phyloP scores from a whole-genome alignment of 2,113 vertebrate genomes.

The Bubo blakistoni region DNA sequence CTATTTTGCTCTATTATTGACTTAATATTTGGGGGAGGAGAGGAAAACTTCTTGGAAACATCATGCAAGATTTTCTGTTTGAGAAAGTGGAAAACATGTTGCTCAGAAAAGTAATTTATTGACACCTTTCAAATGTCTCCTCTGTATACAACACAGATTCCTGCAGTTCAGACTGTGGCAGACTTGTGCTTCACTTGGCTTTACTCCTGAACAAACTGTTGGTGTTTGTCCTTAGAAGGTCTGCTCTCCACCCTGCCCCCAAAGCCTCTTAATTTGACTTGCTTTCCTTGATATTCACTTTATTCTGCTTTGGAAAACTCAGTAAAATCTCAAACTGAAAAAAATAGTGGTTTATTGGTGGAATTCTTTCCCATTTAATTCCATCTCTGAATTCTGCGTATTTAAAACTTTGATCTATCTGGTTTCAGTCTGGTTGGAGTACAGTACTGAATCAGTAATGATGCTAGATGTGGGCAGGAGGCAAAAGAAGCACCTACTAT shows the following conservation, averaged over 20 bases:
- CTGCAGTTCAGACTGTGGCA: constrained; percentile 53
- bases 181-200: constrained; percentile 60
- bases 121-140: constrained; percentile 69
- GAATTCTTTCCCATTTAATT: background rate
- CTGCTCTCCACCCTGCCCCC: constrained; percentile 25
- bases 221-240: constrained; percentile 65
- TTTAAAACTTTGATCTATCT: background rate
- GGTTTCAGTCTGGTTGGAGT: background rate
- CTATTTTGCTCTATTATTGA: constrained; percentile 6
- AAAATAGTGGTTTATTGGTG: background rate
- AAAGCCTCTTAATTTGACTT: constrained; percentile 1
- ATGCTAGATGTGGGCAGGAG: background rate
- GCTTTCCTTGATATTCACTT: background rate
- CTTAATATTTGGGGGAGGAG: background rate
- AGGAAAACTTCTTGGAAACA: constrained; percentile 40
- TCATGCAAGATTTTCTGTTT: constrained; percentile 60
- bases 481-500: background rate
- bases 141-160: constrained; percentile 61
- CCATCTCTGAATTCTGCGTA: background rate
- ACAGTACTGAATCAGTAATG: background rate
- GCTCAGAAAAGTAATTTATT: constrained; percentile 61
- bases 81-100: constrained; percentile 64
- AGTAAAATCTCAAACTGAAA: background rate
- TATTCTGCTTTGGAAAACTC: constrained; percentile 25
- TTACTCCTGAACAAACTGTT: constrained; percentile 55